These are phyloP conservation scores for Sciurus niger DNA, from an alignment of 2,113 vertebrate genomes.

Conservation along the genomic window DNA sequence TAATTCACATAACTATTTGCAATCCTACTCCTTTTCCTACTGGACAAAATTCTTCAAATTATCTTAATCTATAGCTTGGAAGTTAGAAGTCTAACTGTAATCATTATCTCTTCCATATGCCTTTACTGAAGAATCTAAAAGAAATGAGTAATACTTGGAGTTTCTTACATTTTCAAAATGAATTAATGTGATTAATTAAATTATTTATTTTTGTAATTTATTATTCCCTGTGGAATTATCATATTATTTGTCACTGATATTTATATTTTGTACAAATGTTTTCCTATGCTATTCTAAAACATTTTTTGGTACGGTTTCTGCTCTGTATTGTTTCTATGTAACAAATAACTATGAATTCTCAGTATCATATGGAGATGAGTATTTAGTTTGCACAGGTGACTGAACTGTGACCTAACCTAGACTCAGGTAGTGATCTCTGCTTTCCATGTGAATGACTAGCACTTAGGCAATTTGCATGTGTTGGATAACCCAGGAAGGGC, in stretches of 20 bases:
- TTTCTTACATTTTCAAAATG: constrained; percentile 12
- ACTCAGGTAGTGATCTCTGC: neutral
- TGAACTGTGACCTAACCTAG: neutral
- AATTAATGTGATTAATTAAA: neutral
- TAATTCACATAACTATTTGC: neutral
- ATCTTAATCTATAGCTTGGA: neutral
- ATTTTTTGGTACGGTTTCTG: neutral
- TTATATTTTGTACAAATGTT: neutral
- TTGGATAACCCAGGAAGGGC: no score
- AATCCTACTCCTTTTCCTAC: neutral
- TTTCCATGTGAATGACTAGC: neutral
- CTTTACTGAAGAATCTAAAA: neutral
- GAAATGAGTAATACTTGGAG: neutral
- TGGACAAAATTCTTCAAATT: neutral
- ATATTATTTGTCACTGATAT: neutral
- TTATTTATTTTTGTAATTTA: neutral
- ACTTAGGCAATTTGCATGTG: no score
- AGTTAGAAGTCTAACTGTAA: neutral
- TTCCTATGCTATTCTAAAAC: neutral
- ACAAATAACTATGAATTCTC: neutral
- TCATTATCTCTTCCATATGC: neutral
- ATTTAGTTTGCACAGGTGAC: neutral
- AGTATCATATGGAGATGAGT: neutral
- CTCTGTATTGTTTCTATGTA: neutral
- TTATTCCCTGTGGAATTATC: neutral